These are phyloP conservation scores for Drosophila willistoni DNA, from an alignment of 1,140 invertebrate genomes.

Conservation along the genomic window DNA sequence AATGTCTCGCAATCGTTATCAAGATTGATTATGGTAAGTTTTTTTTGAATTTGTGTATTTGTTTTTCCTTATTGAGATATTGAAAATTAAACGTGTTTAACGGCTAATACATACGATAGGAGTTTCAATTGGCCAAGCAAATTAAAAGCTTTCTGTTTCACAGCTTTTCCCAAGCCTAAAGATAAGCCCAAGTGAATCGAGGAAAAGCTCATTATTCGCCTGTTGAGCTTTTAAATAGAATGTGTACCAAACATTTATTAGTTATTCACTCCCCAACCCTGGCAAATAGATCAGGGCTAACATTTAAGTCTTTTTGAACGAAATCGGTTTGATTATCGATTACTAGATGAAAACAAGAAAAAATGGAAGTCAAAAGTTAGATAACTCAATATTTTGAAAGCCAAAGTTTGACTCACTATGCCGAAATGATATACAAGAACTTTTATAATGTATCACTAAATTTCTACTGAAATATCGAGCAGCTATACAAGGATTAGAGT, in stretches of 20 bases:
- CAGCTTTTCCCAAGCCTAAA: background rate
- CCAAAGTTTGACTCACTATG: too few relatives aligned
- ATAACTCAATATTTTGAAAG: too few relatives aligned
- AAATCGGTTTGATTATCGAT: too few relatives aligned
- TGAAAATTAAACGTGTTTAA: slow-evolving; percentile 4
- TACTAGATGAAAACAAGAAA: too few relatives aligned
- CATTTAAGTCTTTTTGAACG: too few relatives aligned
- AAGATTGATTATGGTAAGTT: slow-evolving; percentile 87
- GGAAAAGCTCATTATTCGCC: background rate
- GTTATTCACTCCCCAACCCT: too few relatives aligned
- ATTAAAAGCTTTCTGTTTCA: background rate
- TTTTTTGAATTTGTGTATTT: background rate
- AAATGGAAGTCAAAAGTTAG: too few relatives aligned
- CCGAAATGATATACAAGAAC: too few relatives aligned
- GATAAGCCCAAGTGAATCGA: background rate
- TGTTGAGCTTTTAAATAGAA: background rate
- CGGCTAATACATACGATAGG: background rate
- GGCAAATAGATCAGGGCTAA: background rate
- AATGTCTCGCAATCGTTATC: slow-evolving; percentile 88
- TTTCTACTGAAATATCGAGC: too few relatives aligned
- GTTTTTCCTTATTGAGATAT: background rate
- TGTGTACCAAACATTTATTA: too few relatives aligned
- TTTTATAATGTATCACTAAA: too few relatives aligned
- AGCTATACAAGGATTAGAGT: too few relatives aligned
- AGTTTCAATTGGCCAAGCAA: background rate